Conservation (phyloP, 2,888 invertebrate genomes). For the Rhimphoctona megacephalus region DNA sequence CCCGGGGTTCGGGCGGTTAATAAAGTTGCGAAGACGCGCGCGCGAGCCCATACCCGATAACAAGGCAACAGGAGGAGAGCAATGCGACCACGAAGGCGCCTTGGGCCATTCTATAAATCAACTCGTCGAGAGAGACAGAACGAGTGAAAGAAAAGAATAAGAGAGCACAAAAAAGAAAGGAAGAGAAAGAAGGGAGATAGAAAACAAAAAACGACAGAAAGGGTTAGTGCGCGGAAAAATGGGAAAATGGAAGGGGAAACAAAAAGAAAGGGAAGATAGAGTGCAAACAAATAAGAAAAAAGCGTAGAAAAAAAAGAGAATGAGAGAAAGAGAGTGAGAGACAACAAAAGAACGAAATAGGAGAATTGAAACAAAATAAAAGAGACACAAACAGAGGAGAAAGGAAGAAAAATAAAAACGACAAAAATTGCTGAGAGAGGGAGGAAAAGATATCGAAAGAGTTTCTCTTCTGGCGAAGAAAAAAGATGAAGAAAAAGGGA, state of each 20-base stretch:
- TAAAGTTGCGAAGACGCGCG: conserved; percentile 75
- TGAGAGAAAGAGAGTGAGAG: conserved; percentile 14
- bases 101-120: conserved; percentile 76
- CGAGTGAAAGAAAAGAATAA: conserved; percentile 57
- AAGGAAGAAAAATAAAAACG: conserved; percentile 13
- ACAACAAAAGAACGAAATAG: neutral
- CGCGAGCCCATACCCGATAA: conserved; percentile 72
- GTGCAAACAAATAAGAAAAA: conserved; percentile 35
- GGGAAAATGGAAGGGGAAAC: neutral
- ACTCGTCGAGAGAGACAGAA: conserved; percentile 69
- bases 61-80: conserved; percentile 72
- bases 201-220: neutral
- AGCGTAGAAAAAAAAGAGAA: neutral
- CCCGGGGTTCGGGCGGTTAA: conserved; percentile 72
- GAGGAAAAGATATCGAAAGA: conserved; percentile 12
- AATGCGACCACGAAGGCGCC: conserved; percentile 72
- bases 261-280: conserved; percentile 36
- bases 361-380: conserved; percentile 20
- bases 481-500: conserved; percentile 22
- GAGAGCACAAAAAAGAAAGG: conserved; percentile 23
- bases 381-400: neutral
- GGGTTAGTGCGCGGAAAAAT: conserved; percentile 22
- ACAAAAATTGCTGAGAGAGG: conserved; percentile 1
- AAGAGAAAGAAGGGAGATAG: conserved; percentile 29
- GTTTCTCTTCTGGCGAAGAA: conserved; percentile 20